phyloP scores from a whole-genome alignment of 2,888 invertebrate species.

The Caenorhabditis auriculariae region DNA sequence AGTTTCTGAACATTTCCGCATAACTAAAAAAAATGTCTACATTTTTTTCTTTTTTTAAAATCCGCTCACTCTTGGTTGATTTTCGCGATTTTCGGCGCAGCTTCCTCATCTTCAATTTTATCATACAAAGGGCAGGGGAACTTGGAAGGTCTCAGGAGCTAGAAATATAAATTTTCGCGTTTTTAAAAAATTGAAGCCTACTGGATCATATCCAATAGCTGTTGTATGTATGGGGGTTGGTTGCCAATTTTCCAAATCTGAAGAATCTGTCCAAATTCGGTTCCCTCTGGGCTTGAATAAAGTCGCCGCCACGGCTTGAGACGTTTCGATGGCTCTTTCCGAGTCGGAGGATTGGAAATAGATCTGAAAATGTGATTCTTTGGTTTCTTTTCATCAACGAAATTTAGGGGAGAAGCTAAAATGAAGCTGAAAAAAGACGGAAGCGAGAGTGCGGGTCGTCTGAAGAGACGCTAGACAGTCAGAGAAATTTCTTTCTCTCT shows the following conservation, averaged over 20 bases:
- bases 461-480: too few relatives aligned
- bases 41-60: background rate
- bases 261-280: slow-evolving; percentile 28
- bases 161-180: too few relatives aligned
- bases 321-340: slow-evolving; percentile 75
- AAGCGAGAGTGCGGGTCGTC: too few relatives aligned
- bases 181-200: too few relatives aligned
- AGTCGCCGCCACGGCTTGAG: slow-evolving; percentile 79
- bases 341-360: slow-evolving; percentile 63
- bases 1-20: slow-evolving; percentile 12
- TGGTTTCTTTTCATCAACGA: too few relatives aligned
- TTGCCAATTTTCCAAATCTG: slow-evolving; percentile 25
- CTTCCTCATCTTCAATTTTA: slow-evolving; percentile 7
- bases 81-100: slow-evolving; percentile 8
- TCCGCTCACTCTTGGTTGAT: slow-evolving; percentile 11
- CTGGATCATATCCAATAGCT: slow-evolving; percentile 7
- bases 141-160: slow-evolving; percentile 44
- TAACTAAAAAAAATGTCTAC: background rate
- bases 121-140: slow-evolving; percentile 33
- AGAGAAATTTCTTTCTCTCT: too few relatives aligned
- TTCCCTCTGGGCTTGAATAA: slow-evolving; percentile 69
- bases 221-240: slow-evolving; percentile 23
- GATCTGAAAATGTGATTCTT: slow-evolving; percentile 42
- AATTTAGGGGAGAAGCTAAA: too few relatives aligned
- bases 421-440: too few relatives aligned